A percentile compares a stretch with the other conserved stretches of the same genome.
phyloP scores from a whole-genome alignment of 2,113 vertebrate genomes.

The Mirza zaza region DNA sequence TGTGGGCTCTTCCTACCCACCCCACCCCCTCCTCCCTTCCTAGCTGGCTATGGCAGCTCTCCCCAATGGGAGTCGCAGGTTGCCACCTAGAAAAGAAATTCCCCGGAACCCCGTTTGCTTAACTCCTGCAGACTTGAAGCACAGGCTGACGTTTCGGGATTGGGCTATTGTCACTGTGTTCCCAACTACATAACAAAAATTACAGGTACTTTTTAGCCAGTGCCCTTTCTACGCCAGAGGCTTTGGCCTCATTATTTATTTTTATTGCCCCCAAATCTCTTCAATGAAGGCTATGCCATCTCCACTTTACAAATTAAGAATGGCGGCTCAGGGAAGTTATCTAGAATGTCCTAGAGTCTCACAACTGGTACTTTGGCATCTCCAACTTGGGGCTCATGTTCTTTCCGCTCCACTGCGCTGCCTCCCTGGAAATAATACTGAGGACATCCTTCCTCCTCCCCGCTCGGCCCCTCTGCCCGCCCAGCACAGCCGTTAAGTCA shows the following conservation, averaged over 20 bases:
- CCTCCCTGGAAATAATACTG: background rate
- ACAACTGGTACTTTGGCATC: background rate
- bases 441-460: background rate
- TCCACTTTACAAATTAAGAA: background rate
- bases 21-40: too few species aligned
- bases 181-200: background rate
- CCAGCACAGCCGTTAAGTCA: background rate
- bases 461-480: background rate
- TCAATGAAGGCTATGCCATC: background rate
- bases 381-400: rapidly evolving
- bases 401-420: background rate
- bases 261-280: background rate
- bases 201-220: background rate
- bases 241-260: background rate
- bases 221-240: background rate
- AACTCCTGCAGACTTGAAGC: background rate
- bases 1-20: background rate
- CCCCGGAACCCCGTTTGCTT: background rate
- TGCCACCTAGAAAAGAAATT: background rate
- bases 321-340: background rate
- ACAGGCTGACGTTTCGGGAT: too few species aligned
- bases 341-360: background rate
- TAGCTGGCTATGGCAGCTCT: rapidly evolving
- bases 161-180: background rate
- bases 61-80: rapidly evolving